These are phyloP conservation scores for Coregonus suidteri DNA, from an alignment of 2,797 vertebrate genomes.

Conservation along the genomic window DNA sequence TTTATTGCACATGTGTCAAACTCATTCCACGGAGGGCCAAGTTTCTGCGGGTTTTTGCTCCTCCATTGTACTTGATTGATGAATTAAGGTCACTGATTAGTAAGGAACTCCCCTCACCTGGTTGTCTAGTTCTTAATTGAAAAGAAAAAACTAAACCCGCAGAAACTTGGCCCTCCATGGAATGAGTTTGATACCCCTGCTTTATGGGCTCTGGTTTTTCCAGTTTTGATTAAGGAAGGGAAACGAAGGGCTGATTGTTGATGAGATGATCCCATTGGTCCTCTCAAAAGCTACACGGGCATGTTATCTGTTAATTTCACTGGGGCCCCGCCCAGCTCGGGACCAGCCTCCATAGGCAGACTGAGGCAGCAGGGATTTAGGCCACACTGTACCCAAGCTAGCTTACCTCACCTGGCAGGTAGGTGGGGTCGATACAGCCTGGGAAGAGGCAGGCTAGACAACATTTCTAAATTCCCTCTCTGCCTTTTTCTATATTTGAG, in stretches of 20 bases:
- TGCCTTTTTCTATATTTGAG: neutral
- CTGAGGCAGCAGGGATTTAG: neutral
- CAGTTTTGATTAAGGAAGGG: conserved; percentile 42
- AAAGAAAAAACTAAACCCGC: no score
- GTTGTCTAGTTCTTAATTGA: no score
- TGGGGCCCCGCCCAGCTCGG: conserved; percentile 5
- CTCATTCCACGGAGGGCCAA: no score
- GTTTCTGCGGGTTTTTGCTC: no score
- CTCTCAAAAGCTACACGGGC: conserved; percentile 14
- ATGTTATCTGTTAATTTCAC: conserved; percentile 47
- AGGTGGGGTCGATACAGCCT: conserved; percentile 47
- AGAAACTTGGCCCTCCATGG: no score
- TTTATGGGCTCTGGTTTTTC: conserved; percentile 53
- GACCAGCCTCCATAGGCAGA: neutral
- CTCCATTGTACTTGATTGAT: no score
- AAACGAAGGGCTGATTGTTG: conserved; percentile 58
- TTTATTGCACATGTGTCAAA: neutral
- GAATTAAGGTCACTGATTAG: no score
- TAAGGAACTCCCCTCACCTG: no score
- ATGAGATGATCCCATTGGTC: conserved; percentile 47
- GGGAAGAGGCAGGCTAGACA: conserved; percentile 58
- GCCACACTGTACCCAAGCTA: neutral
- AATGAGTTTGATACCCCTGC: no score
- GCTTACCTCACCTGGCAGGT: conserved; percentile 43
- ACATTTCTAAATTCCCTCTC: conserved; percentile 50